These are phyloP conservation scores for Emydura subglobosa DNA, from an alignment of 2,113 vertebrate genomes.

Conservation along the genomic window DNA sequence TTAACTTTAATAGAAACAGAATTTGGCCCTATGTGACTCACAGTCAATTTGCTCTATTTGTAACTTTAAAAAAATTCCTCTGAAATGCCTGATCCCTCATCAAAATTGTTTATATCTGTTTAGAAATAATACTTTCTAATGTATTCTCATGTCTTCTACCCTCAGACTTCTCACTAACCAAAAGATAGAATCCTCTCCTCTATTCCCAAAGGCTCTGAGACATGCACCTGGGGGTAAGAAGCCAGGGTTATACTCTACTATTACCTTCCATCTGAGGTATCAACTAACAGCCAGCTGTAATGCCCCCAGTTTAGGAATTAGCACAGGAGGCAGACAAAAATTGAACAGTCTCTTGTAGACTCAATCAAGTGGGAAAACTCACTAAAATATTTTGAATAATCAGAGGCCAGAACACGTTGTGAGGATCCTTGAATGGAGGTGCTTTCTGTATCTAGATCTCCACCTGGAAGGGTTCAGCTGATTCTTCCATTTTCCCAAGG, in stretches of 20 bases:
- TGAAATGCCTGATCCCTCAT: not conserved
- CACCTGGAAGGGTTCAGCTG: not conserved
- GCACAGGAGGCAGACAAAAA: not conserved
- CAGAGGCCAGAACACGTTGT: not conserved
- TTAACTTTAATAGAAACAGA: not conserved
- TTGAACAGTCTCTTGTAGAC: not conserved
- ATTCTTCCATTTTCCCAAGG: not conserved
- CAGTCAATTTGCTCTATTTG: not conserved
- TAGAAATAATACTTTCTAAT: not conserved
- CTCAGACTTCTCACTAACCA: not conserved
- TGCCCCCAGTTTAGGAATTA: not conserved
- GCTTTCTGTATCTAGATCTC: constrained; percentile 3
- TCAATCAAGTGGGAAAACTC: not conserved
- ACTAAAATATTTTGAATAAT: not conserved
- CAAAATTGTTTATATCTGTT: not conserved
- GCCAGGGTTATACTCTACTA: too few relatives aligned
- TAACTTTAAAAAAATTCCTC: not conserved
- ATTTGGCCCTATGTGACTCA: not conserved
- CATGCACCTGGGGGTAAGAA: not conserved
- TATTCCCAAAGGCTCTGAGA: constrained; percentile 1
- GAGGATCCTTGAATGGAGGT: not conserved
- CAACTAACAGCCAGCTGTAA: not conserved
- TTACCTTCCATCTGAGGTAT: not conserved
- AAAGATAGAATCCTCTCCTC: not conserved
- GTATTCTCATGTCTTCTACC: not conserved